Percentiles rank a stretch among this genome's conserved stretches.
These are phyloP conservation scores for Cylloceria caligata DNA, from an alignment of 2,888 invertebrate species.

Conservation along the genomic window DNA sequence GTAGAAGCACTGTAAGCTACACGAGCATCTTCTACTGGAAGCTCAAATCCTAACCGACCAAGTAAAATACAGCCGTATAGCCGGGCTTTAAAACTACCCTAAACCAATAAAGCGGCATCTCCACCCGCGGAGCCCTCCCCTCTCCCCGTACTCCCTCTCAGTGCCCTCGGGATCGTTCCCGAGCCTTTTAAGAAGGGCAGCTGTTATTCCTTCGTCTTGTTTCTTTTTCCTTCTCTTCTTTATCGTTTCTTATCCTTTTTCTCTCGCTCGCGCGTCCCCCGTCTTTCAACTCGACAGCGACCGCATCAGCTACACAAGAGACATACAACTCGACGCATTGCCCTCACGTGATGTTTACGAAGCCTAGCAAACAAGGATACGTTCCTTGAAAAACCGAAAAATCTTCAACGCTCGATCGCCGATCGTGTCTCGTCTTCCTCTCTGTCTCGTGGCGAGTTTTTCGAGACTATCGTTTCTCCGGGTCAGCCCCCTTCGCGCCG, in stretches of 20 bases:
- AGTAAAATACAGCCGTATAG: slow-evolving; percentile 35
- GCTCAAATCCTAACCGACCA: slow-evolving; percentile 52
- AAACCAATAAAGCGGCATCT: slow-evolving; percentile 76
- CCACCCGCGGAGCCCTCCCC: slow-evolving; percentile 43
- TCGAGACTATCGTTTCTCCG: neutral
- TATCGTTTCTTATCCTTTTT: slow-evolving; percentile 44
- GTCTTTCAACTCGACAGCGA: slow-evolving; percentile 21
- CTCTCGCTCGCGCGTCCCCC: slow-evolving; percentile 40
- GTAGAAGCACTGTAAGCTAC: neutral
- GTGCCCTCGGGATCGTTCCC: slow-evolving; percentile 47
- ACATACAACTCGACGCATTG: slow-evolving; percentile 42
- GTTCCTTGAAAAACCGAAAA: slow-evolving; percentile 31
- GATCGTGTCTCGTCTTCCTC: neutral
- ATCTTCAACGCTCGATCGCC: slow-evolving; percentile 9
- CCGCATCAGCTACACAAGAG: slow-evolving; percentile 5
- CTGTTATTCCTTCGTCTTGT: slow-evolving; percentile 67
- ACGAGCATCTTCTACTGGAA: slow-evolving; percentile 8
- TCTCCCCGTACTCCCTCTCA: slow-evolving; percentile 36
- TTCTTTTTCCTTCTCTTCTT: slow-evolving; percentile 44
- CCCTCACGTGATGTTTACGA: slow-evolving; percentile 55
- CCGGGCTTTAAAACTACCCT: slow-evolving; percentile 73
- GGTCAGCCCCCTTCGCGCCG: slow-evolving; percentile 52
- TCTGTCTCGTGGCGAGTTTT: neutral
- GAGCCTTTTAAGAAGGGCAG: slow-evolving; percentile 70
- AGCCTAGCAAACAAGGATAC: slow-evolving; percentile 35